These are phyloP conservation scores for Tylochromis polylepis DNA, from an alignment of 2,113 vertebrate genomes.

Conservation along the genomic window DNA sequence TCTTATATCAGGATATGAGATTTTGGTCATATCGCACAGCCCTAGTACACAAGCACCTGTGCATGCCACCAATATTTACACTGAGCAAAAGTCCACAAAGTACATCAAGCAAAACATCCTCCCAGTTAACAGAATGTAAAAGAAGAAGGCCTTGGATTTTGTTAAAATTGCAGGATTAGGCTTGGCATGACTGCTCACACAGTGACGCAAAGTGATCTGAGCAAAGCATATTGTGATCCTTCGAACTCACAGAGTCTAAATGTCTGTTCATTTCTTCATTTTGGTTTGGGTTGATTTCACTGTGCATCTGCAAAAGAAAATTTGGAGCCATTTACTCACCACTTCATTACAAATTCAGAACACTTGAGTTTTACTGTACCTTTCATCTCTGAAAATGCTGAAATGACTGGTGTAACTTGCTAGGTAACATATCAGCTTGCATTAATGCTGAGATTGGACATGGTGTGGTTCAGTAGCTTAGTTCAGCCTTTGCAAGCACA, in stretches of 20 bases:
- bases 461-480: slow-evolving; percentile 51
- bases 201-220: background rate
- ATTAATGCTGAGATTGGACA: slow-evolving; percentile 64
- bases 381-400: slow-evolving; percentile 60
- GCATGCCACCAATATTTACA: background rate
- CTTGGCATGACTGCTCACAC: background rate
- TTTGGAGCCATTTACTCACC: slow-evolving; percentile 17
- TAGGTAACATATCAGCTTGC: slow-evolving; percentile 50
- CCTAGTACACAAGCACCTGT: background rate
- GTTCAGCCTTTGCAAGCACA: slow-evolving; percentile 53
- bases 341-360: slow-evolving; percentile 44
- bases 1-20: no score
- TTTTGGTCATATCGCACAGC: no score
- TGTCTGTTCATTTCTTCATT: slow-evolving; percentile 1
- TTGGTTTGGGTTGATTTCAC: background rate
- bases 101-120: background rate
- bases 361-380: slow-evolving; percentile 45
- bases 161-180: background rate
- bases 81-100: background rate
- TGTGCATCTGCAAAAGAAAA: background rate
- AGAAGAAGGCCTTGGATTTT: background rate
- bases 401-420: slow-evolving; percentile 41
- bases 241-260: background rate
- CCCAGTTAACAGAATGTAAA: background rate
- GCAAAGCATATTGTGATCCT: background rate